Evolutionary conservation across 2,888 invertebrate species (phyloP).

Genomic region (Temnothorax ravouxi): DNA sequence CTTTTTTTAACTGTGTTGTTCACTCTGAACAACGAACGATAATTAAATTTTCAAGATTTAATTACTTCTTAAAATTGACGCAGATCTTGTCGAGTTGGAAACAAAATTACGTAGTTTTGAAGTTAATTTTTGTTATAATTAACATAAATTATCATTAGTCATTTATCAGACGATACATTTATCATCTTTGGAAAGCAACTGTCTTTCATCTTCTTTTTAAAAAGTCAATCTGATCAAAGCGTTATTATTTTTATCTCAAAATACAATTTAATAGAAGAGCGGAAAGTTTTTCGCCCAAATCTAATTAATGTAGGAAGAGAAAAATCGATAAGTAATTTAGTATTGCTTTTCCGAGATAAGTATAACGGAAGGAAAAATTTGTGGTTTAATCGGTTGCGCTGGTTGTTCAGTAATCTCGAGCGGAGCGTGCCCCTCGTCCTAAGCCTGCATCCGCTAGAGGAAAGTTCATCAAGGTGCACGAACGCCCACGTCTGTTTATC

Average conservation of each 20-base stretch:
- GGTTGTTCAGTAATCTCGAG: conserved; percentile 7
- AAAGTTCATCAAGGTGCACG: conserved; percentile 53
- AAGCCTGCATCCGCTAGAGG: conserved; percentile 15
- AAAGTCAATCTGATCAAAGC: not conserved
- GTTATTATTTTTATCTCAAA: not conserved
- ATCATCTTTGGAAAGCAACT: not conserved
- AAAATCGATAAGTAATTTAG: not conserved
- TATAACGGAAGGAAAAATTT: not conserved
- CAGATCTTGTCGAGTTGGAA: not conserved
- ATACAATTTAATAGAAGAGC: not conserved
- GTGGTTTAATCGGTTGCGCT: not conserved
- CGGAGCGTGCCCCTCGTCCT: not conserved
- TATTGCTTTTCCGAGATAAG: not conserved
- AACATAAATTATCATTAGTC: not conserved
- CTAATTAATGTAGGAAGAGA: not conserved
- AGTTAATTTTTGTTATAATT: conserved; percentile 1
- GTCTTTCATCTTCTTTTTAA: not conserved
- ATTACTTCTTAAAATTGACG: conserved; percentile 1
- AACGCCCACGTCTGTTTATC: conserved; percentile 43
- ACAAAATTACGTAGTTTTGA: not conserved
- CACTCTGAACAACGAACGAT: not conserved
- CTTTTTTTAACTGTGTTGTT: not conserved
- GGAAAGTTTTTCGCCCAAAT: not conserved
- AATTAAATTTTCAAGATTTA: not conserved
- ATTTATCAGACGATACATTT: not conserved